Percentiles rank a stretch among this genome's conserved stretches.
These are phyloP conservation scores for Drosophila mettleri DNA, from an alignment of 2,888 invertebrate species.

Conservation along the genomic window DNA sequence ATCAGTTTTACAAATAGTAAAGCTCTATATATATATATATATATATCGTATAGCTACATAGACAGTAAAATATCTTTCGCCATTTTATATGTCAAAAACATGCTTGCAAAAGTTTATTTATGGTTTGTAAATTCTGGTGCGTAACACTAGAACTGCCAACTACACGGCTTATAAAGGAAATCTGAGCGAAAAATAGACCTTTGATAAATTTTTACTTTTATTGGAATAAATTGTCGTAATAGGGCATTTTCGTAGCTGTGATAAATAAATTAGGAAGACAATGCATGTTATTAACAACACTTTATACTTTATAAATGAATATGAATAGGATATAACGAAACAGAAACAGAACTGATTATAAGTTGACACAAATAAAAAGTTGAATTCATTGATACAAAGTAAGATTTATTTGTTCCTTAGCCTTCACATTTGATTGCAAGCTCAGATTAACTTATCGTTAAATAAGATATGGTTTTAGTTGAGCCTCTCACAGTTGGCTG, in stretches of 20 bases:
- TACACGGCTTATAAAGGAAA: not conserved
- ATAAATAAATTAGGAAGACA: not conserved
- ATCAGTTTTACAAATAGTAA: not conserved
- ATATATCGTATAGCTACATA: not conserved
- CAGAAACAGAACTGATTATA: not conserved
- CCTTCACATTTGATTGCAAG: too few species aligned
- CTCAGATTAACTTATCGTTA: too few species aligned
- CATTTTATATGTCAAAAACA: constrained; percentile 20
- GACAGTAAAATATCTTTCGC: constrained; percentile 6
- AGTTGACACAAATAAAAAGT: not conserved
- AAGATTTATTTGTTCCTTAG: too few species aligned
- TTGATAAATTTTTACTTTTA: not conserved
- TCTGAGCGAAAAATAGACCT: not conserved
- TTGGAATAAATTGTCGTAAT: too few species aligned
- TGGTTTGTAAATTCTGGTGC: constrained; percentile 5
- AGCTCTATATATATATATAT: not conserved
- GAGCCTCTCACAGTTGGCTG: not conserved
- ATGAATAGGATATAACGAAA: not conserved
- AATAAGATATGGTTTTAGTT: too few species aligned
- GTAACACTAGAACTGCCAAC: constrained; percentile 11
- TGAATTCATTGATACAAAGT: not conserved
- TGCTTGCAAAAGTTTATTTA: constrained; percentile 23
- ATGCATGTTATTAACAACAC: not conserved
- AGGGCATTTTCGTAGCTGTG: too few species aligned
- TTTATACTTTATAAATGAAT: not conserved